Evolutionary conservation across 2,797 vertebrate species (phyloP).

Genomic region (Sitta carolinensis): DNA sequence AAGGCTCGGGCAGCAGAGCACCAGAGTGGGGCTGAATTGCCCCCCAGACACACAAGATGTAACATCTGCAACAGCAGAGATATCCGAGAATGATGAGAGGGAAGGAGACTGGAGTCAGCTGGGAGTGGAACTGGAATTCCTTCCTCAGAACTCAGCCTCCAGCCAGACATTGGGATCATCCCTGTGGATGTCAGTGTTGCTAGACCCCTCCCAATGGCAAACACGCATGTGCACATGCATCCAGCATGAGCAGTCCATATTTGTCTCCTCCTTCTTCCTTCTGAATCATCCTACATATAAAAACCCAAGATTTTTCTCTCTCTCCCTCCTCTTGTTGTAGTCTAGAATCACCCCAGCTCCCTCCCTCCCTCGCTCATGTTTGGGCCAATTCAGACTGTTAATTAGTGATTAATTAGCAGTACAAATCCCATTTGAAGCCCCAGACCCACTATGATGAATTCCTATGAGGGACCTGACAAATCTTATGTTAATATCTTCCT

Average conservation of each 20-base stretch:
- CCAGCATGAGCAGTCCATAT: background rate
- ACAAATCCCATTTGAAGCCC: constrained; percentile 56
- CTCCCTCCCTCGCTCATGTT: background rate
- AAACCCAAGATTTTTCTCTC: background rate
- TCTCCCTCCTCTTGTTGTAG: background rate
- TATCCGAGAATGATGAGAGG: background rate
- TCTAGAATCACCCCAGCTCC: background rate
- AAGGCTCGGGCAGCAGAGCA: fast-evolving
- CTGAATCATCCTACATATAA: background rate
- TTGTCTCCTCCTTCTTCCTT: background rate
- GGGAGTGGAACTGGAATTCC: background rate
- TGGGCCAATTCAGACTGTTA: constrained; percentile 66
- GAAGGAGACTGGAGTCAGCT: background rate
- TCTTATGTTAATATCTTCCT: constrained; percentile 64
- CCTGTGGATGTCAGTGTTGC: background rate
- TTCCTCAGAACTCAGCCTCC: background rate
- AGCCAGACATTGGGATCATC: background rate
- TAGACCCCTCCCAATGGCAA: background rate
- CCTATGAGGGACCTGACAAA: constrained; percentile 61
- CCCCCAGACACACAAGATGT: background rate
- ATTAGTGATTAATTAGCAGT: constrained; percentile 74
- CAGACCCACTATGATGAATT: constrained; percentile 48
- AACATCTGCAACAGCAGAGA: background rate
- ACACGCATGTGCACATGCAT: background rate
- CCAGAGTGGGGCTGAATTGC: background rate